A percentile compares a stretch with the other conserved stretches of the same genome.
These are phyloP conservation scores for Porites lobata DNA, from an alignment of 92 coral and sea anemone genomes.

Conservation along the genomic window DNA sequence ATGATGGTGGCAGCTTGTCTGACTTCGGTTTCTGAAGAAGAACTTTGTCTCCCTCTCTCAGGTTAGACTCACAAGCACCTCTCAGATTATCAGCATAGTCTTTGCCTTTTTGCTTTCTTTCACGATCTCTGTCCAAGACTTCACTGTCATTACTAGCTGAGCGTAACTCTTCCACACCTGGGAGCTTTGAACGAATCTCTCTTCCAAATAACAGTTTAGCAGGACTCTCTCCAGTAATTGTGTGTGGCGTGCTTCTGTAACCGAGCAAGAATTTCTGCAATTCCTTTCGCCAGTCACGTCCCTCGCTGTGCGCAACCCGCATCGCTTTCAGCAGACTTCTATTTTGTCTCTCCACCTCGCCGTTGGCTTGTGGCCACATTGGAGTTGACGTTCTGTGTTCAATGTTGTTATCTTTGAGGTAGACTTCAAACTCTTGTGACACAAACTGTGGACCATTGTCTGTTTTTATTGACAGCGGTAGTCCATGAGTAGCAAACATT, in stretches of 20 bases:
- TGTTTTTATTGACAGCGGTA: no score
- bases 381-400: no score
- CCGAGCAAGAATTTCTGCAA: conserved; percentile 16
- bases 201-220: conserved; percentile 31
- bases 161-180: background rate
- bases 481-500: no score
- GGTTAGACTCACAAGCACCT: conserved; percentile 19
- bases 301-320: conserved; percentile 49
- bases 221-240: conserved; percentile 28
- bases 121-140: conserved; percentile 22
- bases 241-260: conserved; percentile 48
- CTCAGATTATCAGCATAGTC: conserved; percentile 30
- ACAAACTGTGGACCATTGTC: no score
- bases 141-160: conserved; percentile 11
- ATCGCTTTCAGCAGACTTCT: conserved; percentile 54
- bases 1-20: conserved; percentile 3
- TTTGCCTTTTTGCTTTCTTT: conserved; percentile 30
- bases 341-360: conserved; percentile 57
- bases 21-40: conserved; percentile 25
- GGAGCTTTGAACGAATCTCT: conserved; percentile 15
- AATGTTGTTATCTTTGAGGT: no score
- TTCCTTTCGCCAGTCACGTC: conserved; percentile 35
- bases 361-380: no score
- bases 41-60: conserved; percentile 25
- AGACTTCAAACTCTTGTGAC: no score